Conservation (phyloP, 2,113 vertebrate genomes). For the Elephantulus edwardii region DNA sequence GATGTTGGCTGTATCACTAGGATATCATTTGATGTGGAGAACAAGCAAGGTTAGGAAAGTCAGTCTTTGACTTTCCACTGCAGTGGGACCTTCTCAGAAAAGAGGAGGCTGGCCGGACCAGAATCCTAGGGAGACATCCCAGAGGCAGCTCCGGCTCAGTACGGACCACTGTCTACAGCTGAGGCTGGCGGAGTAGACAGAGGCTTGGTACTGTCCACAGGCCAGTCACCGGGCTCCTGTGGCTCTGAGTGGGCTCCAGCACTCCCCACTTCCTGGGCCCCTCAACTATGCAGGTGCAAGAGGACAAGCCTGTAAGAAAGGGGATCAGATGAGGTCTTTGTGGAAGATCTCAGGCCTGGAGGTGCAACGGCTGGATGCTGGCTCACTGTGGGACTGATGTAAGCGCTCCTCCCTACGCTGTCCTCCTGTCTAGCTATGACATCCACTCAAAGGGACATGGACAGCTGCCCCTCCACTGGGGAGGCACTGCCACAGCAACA, state of each 20-base stretch:
- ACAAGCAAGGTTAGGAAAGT: not conserved
- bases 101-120: not conserved
- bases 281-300: not conserved
- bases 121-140: not conserved
- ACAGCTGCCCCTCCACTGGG: not conserved
- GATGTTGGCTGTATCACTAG: not conserved
- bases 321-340: not conserved
- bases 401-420: not conserved
- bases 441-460: not conserved
- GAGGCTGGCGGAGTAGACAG: not conserved
- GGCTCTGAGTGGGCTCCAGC: not conserved
- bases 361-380: not conserved
- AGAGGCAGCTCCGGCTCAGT: not conserved
- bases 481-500: not conserved
- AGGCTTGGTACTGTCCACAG: no score
- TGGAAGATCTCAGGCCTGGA: not conserved
- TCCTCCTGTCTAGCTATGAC: not conserved
- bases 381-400: not conserved
- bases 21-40: not conserved
- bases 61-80: not conserved
- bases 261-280: fast-evolving
- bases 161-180: not conserved
- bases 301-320: no score
- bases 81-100: not conserved
- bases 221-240: not conserved